Base-by-base conservation (phyloP, 1,140 invertebrate species). In the Zaprionus vittiger region DNA sequence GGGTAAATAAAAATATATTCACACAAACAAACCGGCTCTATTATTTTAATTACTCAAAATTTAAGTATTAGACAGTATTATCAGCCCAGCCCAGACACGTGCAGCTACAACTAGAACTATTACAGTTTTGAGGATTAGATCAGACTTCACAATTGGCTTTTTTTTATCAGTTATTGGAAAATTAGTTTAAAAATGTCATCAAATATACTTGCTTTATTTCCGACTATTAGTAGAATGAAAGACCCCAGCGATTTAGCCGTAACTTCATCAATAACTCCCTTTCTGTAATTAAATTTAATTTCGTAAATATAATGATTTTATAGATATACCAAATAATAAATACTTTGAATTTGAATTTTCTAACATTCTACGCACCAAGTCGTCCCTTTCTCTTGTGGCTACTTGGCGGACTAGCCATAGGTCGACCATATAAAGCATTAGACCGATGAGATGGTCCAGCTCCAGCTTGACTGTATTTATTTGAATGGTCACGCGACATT, bases 31-130 rank as follows among this genome's bases (percentile, higher is more conserved):
- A 17, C 41, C 41, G n/a, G 41, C 47, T 41, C 12, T 24, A 22
- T 12, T 52, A 34, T 22, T 52, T 52, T 52, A 24, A 52, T 52
- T 22, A 52, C 47, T 52, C 20, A 22, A 24, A 52, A 52, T 52
- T 52, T 52, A 24, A 12, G 17, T 11, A 20, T n/a, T 4, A 5
- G 9, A 52, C 47, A 52, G 12, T 12, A 52, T 52, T 0, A 52
- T 22, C 20, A 52, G 20, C 47, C 20, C 47, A 52, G 47, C 47
- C 31, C 9, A 34, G 7, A 52, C 47, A 52, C 47, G 47, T 12
- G 22, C 22, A 52, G 47, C 20, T 20, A 2, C 9, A 24, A 52
- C 4, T 24, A 22, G 20, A 22, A 52, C 47, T 52, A 5, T n/a
- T 49, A 52, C 47, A 52, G 47, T 24, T 14, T 22, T 24, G 9